phyloP scores from a whole-genome alignment of 2,797 vertebrate genomes.

The Malurus splendens region DNA sequence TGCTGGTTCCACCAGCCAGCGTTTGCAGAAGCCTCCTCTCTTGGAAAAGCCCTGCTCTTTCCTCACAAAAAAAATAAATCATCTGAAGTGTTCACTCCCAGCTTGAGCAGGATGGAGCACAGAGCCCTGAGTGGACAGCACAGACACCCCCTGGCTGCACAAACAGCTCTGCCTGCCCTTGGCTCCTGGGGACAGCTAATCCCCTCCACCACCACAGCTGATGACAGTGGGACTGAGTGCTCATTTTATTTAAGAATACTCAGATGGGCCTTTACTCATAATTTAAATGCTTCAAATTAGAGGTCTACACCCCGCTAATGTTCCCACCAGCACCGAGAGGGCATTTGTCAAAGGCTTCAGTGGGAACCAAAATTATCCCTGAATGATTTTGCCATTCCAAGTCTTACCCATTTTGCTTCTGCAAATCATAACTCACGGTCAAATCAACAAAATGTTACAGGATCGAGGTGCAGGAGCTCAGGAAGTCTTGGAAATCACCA shows the following conservation, averaged over 20 bases:
- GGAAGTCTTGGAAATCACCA: conserved; percentile 23
- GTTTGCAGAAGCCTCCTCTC: neutral
- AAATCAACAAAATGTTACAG: conserved; percentile 18
- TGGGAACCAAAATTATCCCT: neutral
- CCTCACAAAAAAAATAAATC: neutral
- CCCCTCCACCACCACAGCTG: neutral
- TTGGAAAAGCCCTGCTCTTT: neutral
- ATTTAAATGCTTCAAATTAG: conserved; percentile 2
- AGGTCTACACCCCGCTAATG: neutral
- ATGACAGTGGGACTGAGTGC: neutral
- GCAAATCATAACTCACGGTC: conserved; percentile 27
- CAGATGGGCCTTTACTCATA: conserved; percentile 6
- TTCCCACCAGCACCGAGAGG: neutral
- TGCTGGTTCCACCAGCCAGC: neutral
- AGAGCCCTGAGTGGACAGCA: neutral
- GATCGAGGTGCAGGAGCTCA: neutral
- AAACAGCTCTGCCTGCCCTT: neutral
- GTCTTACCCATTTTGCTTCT: neutral
- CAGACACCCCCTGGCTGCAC: neutral
- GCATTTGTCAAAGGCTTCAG: conserved; percentile 6
- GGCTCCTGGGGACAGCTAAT: neutral
- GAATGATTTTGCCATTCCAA: conserved; percentile 1
- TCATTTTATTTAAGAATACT: neutral
- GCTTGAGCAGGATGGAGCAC: neutral
- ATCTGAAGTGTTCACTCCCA: fast-evolving